Conservation (phyloP, 2,888 invertebrate species). For the Drosophila testacea region DNA sequence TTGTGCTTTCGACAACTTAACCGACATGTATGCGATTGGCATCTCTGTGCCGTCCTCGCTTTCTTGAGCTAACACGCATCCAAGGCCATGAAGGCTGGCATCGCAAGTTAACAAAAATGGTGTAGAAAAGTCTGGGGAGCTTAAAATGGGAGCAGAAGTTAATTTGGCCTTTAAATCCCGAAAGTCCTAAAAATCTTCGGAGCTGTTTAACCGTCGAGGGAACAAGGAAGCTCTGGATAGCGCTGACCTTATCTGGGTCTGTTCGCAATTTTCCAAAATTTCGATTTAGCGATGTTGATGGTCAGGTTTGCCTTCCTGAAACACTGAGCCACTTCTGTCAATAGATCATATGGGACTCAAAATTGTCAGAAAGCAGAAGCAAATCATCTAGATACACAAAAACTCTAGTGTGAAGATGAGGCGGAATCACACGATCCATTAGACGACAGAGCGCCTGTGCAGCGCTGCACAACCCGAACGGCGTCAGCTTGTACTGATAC, state of each 20-base stretch:
- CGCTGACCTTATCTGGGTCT: not conserved
- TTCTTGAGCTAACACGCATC: no score
- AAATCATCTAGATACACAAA: constrained; percentile 46
- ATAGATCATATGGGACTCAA: constrained; percentile 25
- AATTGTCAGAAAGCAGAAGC: constrained; percentile 23
- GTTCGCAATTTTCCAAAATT: constrained; percentile 7
- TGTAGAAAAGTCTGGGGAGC: no score
- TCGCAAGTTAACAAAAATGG: no score
- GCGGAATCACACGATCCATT: constrained; percentile 12
- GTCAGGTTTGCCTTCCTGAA: not conserved
- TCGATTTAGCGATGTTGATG: constrained; percentile 4
- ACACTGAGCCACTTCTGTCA: not conserved
- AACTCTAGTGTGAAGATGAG: constrained; percentile 4
- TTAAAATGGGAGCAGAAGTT: no score
- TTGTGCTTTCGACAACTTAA: no score
- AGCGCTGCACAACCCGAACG: constrained; percentile 4
- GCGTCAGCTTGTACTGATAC: constrained; percentile 3
- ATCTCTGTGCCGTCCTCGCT: no score
- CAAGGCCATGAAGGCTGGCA: no score
- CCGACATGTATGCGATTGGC: no score
- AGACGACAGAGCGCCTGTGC: not conserved
- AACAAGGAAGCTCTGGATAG: not conserved
- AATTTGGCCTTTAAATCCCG: no score
- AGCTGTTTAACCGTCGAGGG: not conserved
- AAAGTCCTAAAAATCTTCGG: not conserved